Conservation (phyloP, 2,113 vertebrate genomes). For the Planiliza haematocheilus region DNA sequence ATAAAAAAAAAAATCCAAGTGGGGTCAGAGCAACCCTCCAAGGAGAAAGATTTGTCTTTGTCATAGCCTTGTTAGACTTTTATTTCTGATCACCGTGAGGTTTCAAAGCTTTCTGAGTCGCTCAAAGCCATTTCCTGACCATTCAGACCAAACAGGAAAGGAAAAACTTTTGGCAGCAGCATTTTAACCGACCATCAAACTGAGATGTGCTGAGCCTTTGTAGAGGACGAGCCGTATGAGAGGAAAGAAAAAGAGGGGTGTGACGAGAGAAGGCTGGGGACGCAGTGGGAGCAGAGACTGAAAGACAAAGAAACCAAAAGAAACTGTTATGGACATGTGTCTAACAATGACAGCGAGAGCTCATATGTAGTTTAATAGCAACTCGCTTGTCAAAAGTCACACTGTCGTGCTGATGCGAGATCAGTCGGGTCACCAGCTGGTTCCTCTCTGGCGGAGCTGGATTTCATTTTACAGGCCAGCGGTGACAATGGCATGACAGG, state of each 20-base stretch:
- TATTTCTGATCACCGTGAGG: constrained; percentile 41
- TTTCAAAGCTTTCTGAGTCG: constrained; percentile 29
- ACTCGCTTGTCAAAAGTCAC: constrained; percentile 67
- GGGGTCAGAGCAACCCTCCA: constrained; percentile 23
- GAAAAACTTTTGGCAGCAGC: constrained; percentile 31
- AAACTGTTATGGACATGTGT: constrained; percentile 36
- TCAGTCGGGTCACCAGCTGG: constrained; percentile 79
- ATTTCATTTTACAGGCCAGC: constrained; percentile 69
- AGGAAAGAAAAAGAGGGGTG: constrained; percentile 1
- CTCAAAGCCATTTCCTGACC: constrained; percentile 50
- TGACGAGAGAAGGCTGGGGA: constrained; percentile 34
- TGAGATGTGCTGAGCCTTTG: constrained; percentile 41
- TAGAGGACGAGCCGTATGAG: constrained; percentile 39
- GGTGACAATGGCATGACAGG: constrained; percentile 70
- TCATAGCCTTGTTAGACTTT: constrained; percentile 38
- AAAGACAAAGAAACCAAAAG: constrained; percentile 45
- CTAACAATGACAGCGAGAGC: constrained; percentile 51
- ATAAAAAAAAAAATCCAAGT: neutral
- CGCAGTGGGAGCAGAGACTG: constrained; percentile 7
- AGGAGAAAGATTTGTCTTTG: constrained; percentile 48
- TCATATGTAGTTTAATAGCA: constrained; percentile 61
- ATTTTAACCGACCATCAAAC: constrained; percentile 55
- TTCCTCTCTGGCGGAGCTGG: constrained; percentile 65
- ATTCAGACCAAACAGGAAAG: constrained; percentile 16
- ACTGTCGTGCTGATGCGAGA: constrained; percentile 70